Conservation (phyloP, 92 coral and sea anemone genomes). For the Porites rus region DNA sequence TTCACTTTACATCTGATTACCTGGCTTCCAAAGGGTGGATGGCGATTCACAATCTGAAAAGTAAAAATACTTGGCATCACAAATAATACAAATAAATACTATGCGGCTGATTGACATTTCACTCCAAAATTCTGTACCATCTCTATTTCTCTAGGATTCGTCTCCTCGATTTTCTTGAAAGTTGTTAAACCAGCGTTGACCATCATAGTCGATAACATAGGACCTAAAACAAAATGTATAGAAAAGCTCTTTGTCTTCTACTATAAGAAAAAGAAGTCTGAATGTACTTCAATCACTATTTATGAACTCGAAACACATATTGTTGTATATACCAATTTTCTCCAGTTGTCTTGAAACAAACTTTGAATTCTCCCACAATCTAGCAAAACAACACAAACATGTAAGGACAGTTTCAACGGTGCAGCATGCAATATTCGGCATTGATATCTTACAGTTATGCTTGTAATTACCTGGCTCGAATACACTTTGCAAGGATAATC, state of each 20-base stretch:
- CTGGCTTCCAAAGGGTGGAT: conserved; percentile 99
- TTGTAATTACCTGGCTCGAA: conserved; percentile 80
- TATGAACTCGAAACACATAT: not conserved
- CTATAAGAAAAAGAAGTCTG: not conserved
- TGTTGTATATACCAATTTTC: conserved; percentile 83
- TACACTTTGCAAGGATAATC: conserved; percentile 84
- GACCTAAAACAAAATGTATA: conserved; percentile 53
- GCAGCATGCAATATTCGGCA: not conserved
- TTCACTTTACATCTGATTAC: conserved; percentile 29
- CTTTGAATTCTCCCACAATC: conserved; percentile 97
- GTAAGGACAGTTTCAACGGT: not conserved
- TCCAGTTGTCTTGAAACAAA: conserved; percentile 95
- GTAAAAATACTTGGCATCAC: not conserved
- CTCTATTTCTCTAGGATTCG: conserved; percentile 97
- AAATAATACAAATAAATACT: too few relatives aligned
- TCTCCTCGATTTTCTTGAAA: conserved; percentile 90
- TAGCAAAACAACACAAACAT: conserved; percentile 29
- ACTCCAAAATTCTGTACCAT: conserved; percentile 59
- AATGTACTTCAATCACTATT: not conserved
- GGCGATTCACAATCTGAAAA: conserved; percentile 97
- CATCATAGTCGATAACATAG: conserved; percentile 90
- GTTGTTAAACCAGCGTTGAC: conserved; percentile 98
- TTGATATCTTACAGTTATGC: not conserved
- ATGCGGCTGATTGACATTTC: too few relatives aligned
- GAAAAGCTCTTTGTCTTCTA: not conserved